phyloP scores from a whole-genome alignment of 2,113 vertebrate species.

The Litocranius walleri region DNA sequence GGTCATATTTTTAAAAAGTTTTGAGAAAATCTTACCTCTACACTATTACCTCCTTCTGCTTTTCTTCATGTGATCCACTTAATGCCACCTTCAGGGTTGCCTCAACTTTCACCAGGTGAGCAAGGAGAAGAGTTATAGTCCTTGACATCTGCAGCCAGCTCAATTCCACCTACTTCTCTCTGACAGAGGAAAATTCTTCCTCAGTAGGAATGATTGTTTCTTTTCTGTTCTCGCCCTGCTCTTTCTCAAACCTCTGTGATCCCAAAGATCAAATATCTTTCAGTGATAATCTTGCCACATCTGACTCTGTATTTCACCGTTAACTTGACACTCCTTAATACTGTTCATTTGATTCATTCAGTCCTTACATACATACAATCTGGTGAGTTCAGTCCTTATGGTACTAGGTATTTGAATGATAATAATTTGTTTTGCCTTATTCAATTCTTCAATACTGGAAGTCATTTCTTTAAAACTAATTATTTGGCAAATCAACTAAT shows the following conservation, averaged over 20 bases:
- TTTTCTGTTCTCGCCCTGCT: background rate
- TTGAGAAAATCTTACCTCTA: background rate
- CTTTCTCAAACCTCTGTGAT: background rate
- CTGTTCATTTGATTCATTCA: background rate
- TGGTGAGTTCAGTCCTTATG: background rate
- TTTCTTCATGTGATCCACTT: background rate
- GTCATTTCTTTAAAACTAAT: background rate
- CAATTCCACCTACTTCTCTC: background rate
- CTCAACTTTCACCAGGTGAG: background rate
- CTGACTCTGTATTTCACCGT: background rate
- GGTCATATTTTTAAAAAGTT: background rate
- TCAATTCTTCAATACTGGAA: background rate
- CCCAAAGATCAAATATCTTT: background rate
- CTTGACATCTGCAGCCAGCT: too few species aligned
- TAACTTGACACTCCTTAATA: background rate
- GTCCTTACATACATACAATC: background rate
- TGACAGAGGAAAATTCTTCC: background rate
- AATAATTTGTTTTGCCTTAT: background rate
- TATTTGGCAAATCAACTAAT: background rate
- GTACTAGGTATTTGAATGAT: background rate
- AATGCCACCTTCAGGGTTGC: background rate
- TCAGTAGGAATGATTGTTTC: background rate
- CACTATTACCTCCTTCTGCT: background rate
- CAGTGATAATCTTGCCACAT: background rate
- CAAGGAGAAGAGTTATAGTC: too few species aligned